phyloP scores from a whole-genome alignment of 2,797 vertebrate species.

The Bufotes viridis region DNA sequence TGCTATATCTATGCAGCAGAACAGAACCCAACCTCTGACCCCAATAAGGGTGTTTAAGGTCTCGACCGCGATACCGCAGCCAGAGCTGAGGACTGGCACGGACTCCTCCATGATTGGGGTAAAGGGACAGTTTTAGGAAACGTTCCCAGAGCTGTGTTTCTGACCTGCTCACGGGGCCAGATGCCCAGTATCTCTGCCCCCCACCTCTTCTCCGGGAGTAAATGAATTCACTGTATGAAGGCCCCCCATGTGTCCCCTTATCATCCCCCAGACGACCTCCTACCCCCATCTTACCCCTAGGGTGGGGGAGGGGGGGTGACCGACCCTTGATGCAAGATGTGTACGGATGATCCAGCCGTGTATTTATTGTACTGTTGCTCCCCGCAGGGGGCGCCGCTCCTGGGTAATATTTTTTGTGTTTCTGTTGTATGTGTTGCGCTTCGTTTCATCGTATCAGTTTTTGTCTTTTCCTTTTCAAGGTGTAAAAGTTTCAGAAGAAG shows the following conservation, averaged over 20 bases:
- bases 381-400: slow-evolving; percentile 74
- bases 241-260: slow-evolving; percentile 60
- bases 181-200: not conserved
- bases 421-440: slow-evolving; percentile 74
- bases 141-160: too few species aligned
- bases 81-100: too few species aligned
- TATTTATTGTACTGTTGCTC: slow-evolving; percentile 75
- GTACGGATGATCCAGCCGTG: slow-evolving; percentile 69
- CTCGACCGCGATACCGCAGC: too few species aligned
- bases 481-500: slow-evolving; percentile 63
- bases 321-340: slow-evolving; percentile 71
- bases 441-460: slow-evolving; percentile 65
- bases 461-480: slow-evolving; percentile 68
- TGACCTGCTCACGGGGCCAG: not conserved
- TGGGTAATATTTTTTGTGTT: slow-evolving; percentile 64
- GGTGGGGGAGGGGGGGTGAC: slow-evolving; percentile 63
- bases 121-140: too few species aligned
- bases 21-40: too few species aligned
- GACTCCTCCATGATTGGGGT: too few species aligned
- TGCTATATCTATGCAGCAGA: not conserved
- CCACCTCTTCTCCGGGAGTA: not conserved
- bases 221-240: slow-evolving; percentile 63
- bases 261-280: slow-evolving; percentile 68
- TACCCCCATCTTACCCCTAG: slow-evolving; percentile 5
- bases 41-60: too few species aligned